These are phyloP conservation scores for Piprites chloris DNA, from an alignment of 2,113 vertebrate genomes.

Conservation along the genomic window DNA sequence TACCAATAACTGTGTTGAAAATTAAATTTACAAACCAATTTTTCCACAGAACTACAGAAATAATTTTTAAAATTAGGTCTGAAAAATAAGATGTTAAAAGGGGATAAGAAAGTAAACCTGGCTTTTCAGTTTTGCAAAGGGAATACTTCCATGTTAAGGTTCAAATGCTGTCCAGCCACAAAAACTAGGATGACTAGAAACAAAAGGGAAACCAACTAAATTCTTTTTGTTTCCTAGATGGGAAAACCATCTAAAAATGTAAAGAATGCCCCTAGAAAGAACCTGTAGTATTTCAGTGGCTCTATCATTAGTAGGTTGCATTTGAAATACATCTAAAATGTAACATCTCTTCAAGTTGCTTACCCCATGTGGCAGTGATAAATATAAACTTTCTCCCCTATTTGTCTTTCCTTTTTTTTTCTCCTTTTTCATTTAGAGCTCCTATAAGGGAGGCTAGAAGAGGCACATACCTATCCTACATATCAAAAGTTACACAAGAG, in stretches of 20 bases:
- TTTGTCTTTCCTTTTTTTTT: neutral
- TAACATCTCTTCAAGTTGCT: neutral
- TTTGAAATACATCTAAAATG: neutral
- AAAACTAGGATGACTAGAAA: neutral
- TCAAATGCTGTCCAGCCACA: neutral
- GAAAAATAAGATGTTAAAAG: neutral
- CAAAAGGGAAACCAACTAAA: slow-evolving; percentile 25
- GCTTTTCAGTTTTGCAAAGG: neutral
- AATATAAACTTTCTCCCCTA: neutral
- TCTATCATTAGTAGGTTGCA: neutral
- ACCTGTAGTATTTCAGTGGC: neutral
- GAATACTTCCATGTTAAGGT: neutral
- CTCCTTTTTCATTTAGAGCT: neutral
- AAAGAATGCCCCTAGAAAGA: neutral
- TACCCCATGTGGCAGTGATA: neutral
- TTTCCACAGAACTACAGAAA: neutral
- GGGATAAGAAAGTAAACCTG: neutral
- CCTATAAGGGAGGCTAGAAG: neutral
- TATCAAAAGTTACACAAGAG: neutral
- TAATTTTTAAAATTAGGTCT: neutral
- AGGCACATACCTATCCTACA: neutral
- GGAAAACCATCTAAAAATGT: neutral
- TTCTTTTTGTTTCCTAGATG: neutral
- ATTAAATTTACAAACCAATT: neutral
- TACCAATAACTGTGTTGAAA: neutral